Percentiles rank a stretch among this genome's conserved stretches.
These are phyloP conservation scores for Solenopsis fugax DNA, from an alignment of 1,140 invertebrate species.

Conservation along the genomic window DNA sequence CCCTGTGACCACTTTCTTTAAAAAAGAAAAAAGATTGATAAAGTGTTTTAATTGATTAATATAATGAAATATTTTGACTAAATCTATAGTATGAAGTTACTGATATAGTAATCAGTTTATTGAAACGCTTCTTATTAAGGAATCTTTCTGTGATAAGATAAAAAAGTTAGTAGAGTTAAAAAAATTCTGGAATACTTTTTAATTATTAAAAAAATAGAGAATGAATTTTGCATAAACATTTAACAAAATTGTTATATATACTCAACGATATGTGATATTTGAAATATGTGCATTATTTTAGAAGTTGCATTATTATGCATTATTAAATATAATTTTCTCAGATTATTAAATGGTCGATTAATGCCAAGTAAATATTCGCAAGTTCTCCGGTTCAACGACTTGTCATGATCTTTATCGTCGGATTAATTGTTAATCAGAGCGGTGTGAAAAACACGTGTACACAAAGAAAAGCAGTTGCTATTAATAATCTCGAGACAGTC, in stretches of 20 bases:
- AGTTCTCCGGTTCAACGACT: slow-evolving; percentile 28
- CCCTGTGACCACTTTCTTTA: no score
- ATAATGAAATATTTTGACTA: no score
- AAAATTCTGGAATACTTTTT: background rate
- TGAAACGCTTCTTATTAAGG: no score
- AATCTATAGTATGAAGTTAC: no score
- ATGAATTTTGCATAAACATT: background rate
- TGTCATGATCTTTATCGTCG: background rate
- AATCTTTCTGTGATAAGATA: background rate
- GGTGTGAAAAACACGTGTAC: background rate
- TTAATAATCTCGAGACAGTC: background rate
- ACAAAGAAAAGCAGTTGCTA: background rate
- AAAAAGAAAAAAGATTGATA: no score
- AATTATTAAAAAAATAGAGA: no score
- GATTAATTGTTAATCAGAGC: slow-evolving; percentile 18
- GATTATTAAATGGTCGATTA: background rate
- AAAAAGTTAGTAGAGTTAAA: slow-evolving; percentile 8
- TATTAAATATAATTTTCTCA: background rate
- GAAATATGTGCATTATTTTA: background rate
- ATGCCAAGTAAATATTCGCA: background rate
- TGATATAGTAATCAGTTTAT: no score
- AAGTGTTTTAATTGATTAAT: no score
- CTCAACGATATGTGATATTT: background rate
- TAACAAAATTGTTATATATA: background rate
- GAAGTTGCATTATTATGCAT: background rate